Conservation (phyloP, 1,140 invertebrate genomes). For the Brachionus rotundiformis region DNA sequence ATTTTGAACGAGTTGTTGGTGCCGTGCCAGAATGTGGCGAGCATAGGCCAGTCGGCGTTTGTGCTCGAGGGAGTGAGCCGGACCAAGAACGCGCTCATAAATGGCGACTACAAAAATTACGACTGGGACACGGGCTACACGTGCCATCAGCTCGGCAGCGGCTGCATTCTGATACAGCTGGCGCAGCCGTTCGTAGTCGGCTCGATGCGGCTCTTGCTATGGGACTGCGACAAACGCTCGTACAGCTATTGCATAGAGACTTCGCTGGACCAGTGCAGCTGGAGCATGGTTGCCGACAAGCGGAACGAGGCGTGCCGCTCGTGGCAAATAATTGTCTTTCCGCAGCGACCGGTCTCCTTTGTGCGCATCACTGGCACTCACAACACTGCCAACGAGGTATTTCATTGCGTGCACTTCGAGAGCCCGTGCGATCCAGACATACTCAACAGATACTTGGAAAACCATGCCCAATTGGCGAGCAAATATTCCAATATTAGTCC, state of each 20-base stretch:
- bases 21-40: slow-evolving; percentile 87
- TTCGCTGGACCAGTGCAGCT: slow-evolving; percentile 84
- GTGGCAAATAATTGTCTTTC: slow-evolving; percentile 86
- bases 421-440: slow-evolving; percentile 69
- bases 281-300: slow-evolving; percentile 79
- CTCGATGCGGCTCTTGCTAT: slow-evolving; percentile 85
- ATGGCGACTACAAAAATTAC: slow-evolving; percentile 89
- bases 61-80: slow-evolving; percentile 92
- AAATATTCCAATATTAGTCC: slow-evolving; percentile 34
- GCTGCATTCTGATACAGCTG: slow-evolving; percentile 88
- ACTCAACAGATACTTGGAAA: slow-evolving; percentile 29
- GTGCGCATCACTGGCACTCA: slow-evolving; percentile 89
- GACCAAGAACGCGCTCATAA: slow-evolving; percentile 87
- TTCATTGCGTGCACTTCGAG: slow-evolving; percentile 96
- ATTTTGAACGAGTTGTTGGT: slow-evolving; percentile 64
- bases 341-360: slow-evolving; percentile 81
- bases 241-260: slow-evolving; percentile 96
- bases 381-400: slow-evolving; percentile 94
- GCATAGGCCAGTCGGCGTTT: slow-evolving; percentile 79
- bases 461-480: neutral
- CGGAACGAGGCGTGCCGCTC: slow-evolving; percentile 72
- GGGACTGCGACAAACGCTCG: slow-evolving; percentile 94
- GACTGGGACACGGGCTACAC: slow-evolving; percentile 99
- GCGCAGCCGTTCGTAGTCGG: slow-evolving; percentile 91
- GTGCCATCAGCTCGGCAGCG: slow-evolving; percentile 94